Evolutionary conservation across 2,113 vertebrate genomes (phyloP), one percentile per base, ranked within the genome.

Genomic region (Nicator chloris): DNA sequence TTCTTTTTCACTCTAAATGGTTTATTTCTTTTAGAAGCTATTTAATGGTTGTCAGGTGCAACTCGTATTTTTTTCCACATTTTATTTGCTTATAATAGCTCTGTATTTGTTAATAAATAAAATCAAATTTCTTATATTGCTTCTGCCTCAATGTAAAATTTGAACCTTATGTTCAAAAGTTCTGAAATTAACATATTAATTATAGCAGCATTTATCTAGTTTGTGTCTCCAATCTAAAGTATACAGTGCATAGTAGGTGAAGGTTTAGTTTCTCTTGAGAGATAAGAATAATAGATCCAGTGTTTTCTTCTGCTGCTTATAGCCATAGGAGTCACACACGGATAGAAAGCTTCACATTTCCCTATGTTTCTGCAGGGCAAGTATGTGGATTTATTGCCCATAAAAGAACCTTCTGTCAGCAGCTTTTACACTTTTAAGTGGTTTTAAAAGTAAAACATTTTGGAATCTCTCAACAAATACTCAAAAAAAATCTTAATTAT

Each of bases 361-460:
- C 60, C n/a, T 92, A 13, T 2, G 7, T 28, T 76, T 93, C 77
- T 90, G 47, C 23, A 77, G 64, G 77, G 51, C 50, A 73, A 93
- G 50, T 65, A 33, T 65, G 50, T 86, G 76, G 68, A 64, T 81
- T 90, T 91, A 72, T 70, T 94, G 68, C 78, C 69, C 47, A 66
- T 91, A 91, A 91, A 86, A 70, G 40, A 92, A 82, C 21, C 9
- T 76, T 90, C 33, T 88, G 71, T 92, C 80, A 70, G 71, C 80
- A 93, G 28, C 60, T 93, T 94, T 88, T 80, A 39, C 31, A 10
- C 31, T 78, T 90, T 44, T 26, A 95, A 92, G 68, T 88, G 56
- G 63, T 73, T 90, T 92, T 88, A 77, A 86, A 92, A 94, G 59
- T 60, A 85, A 64, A 93, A 45, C 9, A 21, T 82, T 91, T 92